Evolutionary conservation across 1,140 invertebrate genomes (phyloP).

Genomic region (Pseudomyrmex concolor): DNA sequence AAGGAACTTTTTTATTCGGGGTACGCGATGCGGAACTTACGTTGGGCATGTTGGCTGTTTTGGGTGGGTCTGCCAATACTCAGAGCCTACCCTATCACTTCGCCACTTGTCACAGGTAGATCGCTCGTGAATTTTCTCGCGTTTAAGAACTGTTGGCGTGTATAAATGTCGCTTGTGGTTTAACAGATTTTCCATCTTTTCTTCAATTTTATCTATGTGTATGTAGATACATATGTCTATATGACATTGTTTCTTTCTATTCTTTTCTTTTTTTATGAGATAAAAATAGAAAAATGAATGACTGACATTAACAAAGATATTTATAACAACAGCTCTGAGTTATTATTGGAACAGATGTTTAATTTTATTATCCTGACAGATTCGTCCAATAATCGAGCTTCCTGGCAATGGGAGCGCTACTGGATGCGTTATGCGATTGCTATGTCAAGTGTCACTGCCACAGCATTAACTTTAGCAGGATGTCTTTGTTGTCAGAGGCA

Average conservation of each 20-base stretch:
- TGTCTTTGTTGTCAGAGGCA: conserved; percentile 82
- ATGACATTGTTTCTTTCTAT: background rate
- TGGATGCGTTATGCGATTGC: conserved; percentile 78
- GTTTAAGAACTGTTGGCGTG: background rate
- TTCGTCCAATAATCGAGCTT: conserved; percentile 49
- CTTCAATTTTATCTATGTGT: background rate
- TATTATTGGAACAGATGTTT: conserved; percentile 19
- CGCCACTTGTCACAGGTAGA: conserved; percentile 73
- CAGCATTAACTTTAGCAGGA: conserved; percentile 80
- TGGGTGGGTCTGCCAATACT: conserved; percentile 80
- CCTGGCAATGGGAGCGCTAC: conserved; percentile 77
- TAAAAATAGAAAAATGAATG: background rate
- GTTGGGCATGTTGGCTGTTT: conserved; percentile 77
- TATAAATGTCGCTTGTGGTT: background rate
- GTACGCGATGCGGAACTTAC: conserved; percentile 76
- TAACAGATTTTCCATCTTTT: background rate
- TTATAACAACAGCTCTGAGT: background rate
- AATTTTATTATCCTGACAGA: conserved; percentile 65
- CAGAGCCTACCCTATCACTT: conserved; percentile 76
- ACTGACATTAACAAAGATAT: background rate
- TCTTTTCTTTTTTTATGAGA: background rate
- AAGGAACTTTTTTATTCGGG: conserved; percentile 45
- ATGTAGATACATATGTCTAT: background rate
- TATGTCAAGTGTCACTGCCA: conserved; percentile 75
- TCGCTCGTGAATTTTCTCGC: background rate